A percentile compares a stretch with the other conserved stretches of the same genome.
Evolutionary conservation across 2,888 invertebrate genomes (phyloP).

Genomic region (Epistrophe eligans): DNA sequence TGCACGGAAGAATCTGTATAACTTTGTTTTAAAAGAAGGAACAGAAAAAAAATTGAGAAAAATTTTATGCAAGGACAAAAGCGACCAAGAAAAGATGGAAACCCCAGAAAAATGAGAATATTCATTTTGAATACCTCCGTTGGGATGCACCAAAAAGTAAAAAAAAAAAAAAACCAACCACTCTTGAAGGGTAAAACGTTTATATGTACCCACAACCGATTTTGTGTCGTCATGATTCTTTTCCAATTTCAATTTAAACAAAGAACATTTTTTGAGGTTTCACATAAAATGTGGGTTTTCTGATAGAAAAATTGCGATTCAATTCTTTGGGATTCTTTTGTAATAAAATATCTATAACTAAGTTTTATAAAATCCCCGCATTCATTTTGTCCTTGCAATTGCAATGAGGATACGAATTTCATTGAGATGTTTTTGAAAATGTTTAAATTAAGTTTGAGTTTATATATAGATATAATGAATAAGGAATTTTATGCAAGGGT

Average conservation of each 20-base stretch:
- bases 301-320: neutral
- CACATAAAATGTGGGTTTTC: constrained; percentile 27
- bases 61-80: constrained; percentile 26
- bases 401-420: constrained; percentile 31
- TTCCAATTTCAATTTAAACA: constrained; percentile 68
- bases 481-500: constrained; percentile 46
- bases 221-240: constrained; percentile 67
- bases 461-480: constrained; percentile 31
- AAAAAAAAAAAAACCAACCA: neutral
- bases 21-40: constrained; percentile 51
- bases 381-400: neutral
- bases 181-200: constrained; percentile 16
- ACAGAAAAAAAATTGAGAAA: constrained; percentile 2
- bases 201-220: neutral
- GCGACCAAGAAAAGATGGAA: neutral
- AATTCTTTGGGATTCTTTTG: constrained; percentile 18
- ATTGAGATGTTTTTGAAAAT: constrained; percentile 47
- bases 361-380: neutral
- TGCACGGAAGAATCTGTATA: constrained; percentile 35
- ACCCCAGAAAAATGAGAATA: constrained; percentile 5
- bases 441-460: constrained; percentile 50
- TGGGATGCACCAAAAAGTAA: neutral
- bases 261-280: constrained; percentile 56
- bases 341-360: constrained; percentile 9
- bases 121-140: neutral